Conservation (phyloP, 1,140 invertebrate genomes). For the Archegozetes longisetosus region DNA sequence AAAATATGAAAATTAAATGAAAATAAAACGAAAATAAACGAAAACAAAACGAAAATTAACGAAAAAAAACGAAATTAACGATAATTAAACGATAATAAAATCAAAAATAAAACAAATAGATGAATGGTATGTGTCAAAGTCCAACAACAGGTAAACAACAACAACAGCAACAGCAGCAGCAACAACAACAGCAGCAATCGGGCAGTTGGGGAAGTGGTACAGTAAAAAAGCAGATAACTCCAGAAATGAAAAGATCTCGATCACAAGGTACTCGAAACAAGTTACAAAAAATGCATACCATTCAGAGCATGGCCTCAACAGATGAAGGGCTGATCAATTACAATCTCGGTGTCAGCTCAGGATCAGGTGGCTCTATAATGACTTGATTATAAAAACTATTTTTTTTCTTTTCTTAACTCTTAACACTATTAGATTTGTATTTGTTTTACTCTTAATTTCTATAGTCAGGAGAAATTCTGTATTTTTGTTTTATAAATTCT, state of each 20-base stretch:
- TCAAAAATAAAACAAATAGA: too few species aligned
- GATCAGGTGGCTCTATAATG: slow-evolving; percentile 13
- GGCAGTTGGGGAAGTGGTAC: neutral
- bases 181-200: slow-evolving; percentile 20
- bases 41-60: too few species aligned
- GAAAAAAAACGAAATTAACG: too few species aligned
- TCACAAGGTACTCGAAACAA: slow-evolving; percentile 30
- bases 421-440: too few species aligned
- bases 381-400: too few species aligned
- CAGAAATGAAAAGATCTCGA: slow-evolving; percentile 31
- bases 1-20: too few species aligned
- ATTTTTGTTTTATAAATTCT: too few species aligned
- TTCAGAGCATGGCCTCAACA: slow-evolving; percentile 27
- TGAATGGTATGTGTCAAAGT: slow-evolving; percentile 57
- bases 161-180: slow-evolving; percentile 22
- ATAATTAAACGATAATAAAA: too few species aligned
- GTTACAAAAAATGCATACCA: slow-evolving; percentile 30
- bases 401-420: too few species aligned
- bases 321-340: neutral
- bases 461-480: too few species aligned
- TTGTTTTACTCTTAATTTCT: too few species aligned
- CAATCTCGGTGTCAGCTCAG: slow-evolving; percentile 14
- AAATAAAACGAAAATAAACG: too few species aligned
- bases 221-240: slow-evolving; percentile 13
- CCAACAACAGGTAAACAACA: slow-evolving; percentile 36